Evolutionary conservation across 2,888 invertebrate genomes (phyloP), one percentile per base, ranked within the genome.

Genomic region (Hartigia nigra): DNA sequence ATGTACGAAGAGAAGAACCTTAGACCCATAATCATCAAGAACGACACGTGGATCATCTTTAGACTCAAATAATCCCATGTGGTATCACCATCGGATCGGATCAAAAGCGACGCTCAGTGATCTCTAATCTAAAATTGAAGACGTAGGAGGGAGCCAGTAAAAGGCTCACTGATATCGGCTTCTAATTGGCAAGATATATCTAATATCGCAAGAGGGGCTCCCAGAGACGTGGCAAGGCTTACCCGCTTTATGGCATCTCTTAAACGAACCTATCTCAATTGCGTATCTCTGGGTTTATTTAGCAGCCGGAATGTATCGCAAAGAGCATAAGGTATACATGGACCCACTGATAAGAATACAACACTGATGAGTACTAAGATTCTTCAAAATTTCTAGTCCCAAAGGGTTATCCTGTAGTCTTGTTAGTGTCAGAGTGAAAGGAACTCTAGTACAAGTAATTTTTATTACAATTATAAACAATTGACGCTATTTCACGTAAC

Each of bases 41-140:
- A 55, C 23, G 55, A 55, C 55, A 23, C 55, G 39, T 39, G 39
- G 39, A 39, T 14, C 37, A 37, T 37, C 37, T 14, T 9, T 55
- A 23, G 55, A 55, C 55, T 55, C 55, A 55, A 55, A 55, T 55
- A 23, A 55, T 55, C 55, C 55, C 55, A 55, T 55, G 55, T 9
- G 55, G 23, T 2, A 23, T 55, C 55, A 55, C 23, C 55, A 23
- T 23, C 55, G 5, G 55, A 55, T 23, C 55, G 55, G 55, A 55
- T 55, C 55, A 55, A 55, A 55, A 23, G 55, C 55, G 55, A 9
- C 55, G 55, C 55, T 31, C 69, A 31, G 69, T 36, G 34, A 77
- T 35, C 75, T 74, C 77, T 77, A 36, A 75, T 75, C 77, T 74
- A 75, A 77, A 77, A 77, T 77, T 77, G 55, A 75, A 77, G 77